These are phyloP conservation scores for Bufo gargarizans DNA, from an alignment of 2,113 vertebrate species.

Conservation along the genomic window DNA sequence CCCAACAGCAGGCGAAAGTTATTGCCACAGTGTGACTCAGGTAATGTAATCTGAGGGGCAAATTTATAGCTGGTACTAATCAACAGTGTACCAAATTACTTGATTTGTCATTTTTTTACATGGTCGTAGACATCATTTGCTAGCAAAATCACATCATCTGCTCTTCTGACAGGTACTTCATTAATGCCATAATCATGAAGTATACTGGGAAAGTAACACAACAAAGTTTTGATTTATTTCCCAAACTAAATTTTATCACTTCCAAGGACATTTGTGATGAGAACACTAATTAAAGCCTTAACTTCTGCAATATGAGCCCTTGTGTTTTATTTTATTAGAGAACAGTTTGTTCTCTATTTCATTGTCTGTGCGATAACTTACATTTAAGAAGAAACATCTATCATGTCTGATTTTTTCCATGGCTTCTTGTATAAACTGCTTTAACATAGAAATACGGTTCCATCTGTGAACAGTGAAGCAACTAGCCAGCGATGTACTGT, in stretches of 20 bases:
- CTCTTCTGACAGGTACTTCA: not conserved
- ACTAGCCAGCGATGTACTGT: not conserved
- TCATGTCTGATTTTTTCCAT: not conserved
- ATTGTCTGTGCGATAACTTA: not conserved
- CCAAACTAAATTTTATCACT: not conserved
- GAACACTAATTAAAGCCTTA: not conserved
- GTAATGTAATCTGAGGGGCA: not conserved
- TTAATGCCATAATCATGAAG: slow-evolving; percentile 3
- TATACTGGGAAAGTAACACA: not conserved
- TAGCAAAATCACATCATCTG: not conserved
- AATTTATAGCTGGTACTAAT: not conserved
- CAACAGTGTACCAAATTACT: not conserved
- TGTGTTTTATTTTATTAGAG: not conserved
- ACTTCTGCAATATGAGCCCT: not conserved
- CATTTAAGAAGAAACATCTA: not conserved
- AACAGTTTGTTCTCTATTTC: slow-evolving; percentile 18
- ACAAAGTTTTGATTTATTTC: slow-evolving; percentile 1
- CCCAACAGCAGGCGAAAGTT: not conserved
- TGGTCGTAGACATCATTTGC: not conserved
- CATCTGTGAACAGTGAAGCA: not conserved
- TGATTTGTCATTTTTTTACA: not conserved
- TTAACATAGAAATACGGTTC: not conserved
- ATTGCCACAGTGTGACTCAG: not conserved
- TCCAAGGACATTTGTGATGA: slow-evolving; percentile 6
- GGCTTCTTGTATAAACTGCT: too few species aligned